phyloP scores from a whole-genome alignment of 2,888 invertebrate genomes.

The Pterostichus niger region DNA sequence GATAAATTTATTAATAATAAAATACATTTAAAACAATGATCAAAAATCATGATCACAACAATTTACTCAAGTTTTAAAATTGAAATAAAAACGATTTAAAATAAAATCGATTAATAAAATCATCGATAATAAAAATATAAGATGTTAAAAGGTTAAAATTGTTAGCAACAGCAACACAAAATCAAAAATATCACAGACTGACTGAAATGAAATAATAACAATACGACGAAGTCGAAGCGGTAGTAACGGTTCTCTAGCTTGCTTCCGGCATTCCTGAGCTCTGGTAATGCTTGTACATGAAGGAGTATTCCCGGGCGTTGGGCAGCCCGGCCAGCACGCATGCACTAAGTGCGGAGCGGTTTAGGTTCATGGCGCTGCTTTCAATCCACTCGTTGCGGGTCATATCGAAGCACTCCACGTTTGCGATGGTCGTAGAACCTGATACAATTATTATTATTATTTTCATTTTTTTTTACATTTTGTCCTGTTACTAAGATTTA shows the following conservation, averaged over 20 bases:
- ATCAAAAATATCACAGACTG: constrained; percentile 45
- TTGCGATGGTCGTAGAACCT: constrained; percentile 86
- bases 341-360: constrained; percentile 89
- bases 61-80: constrained; percentile 31
- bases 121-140: constrained; percentile 48
- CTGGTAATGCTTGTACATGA: constrained; percentile 68
- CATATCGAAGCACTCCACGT: constrained; percentile 90
- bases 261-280: constrained; percentile 71
- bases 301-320: constrained; percentile 85
- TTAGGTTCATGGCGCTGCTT: constrained; percentile 89
- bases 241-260: constrained; percentile 30
- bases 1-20: constrained; percentile 54
- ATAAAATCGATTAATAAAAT: constrained; percentile 52
- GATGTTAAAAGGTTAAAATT: constrained; percentile 56
- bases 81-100: constrained; percentile 46
- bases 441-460: background rate
- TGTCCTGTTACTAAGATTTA: no score
- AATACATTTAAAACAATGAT: constrained; percentile 54
- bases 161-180: constrained; percentile 53
- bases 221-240: background rate
- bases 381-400: constrained; percentile 85
- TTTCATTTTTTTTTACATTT: background rate
- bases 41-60: constrained; percentile 55
- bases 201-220: constrained; percentile 26
- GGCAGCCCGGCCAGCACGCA: constrained; percentile 87